phyloP scores from a whole-genome alignment of 2,113 vertebrate species.

The Sclerurus mexicanus region DNA sequence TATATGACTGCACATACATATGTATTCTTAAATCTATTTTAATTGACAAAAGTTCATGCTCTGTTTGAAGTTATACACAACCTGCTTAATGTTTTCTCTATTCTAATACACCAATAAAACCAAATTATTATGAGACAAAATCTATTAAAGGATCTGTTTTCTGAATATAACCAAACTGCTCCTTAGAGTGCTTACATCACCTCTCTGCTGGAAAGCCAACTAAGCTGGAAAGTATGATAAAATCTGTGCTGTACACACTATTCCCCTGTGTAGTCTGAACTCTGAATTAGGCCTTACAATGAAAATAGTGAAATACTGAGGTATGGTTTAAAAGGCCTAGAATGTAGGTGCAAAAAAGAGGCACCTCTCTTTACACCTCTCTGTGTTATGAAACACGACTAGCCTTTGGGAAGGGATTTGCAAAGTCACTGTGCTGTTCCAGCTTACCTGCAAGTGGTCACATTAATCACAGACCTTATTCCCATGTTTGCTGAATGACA shows the following conservation, averaged over 20 bases:
- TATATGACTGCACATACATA: neutral
- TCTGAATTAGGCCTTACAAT: neutral
- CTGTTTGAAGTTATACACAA: neutral
- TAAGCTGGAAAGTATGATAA: neutral
- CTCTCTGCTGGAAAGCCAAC: neutral
- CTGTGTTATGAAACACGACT: neutral
- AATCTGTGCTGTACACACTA: neutral
- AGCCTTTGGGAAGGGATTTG: neutral
- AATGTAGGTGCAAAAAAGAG: neutral
- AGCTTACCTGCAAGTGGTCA: neutral
- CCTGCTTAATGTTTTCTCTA: neutral
- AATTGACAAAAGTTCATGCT: neutral
- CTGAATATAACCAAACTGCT: neutral
- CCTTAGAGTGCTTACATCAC: constrained; percentile 13
- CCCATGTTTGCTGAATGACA: neutral
- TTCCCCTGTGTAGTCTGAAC: neutral
- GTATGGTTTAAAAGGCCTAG: neutral
- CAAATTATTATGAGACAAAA: neutral
- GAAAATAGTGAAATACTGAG: neutral
- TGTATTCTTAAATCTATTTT: neutral
- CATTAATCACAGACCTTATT: neutral
- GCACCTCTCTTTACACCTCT: neutral
- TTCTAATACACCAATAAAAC: neutral
- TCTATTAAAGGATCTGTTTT: neutral
- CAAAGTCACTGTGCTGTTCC: neutral